Base-by-base conservation (phyloP, 2,888 invertebrate species). In the Agonum fuliginosum region DNA sequence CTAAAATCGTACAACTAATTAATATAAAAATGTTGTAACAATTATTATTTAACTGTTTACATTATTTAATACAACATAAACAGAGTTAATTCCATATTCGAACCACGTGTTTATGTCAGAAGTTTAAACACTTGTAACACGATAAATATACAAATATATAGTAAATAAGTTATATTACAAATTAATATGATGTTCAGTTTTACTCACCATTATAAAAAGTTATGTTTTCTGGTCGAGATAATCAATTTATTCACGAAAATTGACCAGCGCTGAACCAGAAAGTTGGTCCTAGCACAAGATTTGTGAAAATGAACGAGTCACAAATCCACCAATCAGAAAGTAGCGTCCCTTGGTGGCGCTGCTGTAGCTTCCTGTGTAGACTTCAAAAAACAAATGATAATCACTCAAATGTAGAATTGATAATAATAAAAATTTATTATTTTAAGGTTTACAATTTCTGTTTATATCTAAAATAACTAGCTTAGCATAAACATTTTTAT, bases 191-290 rank as follows among this genome's bases (percentile, higher is more conserved):
- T 3, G 4, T 10, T 51, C 27, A 34, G n/a, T 20, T 24, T 27
- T 48, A 82, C 86, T 89, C 87, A 92, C 92, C 92, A 92, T 92
- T 84, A 87, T 90, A 81, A 86, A 85, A 85, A 85, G 86, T 80
- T 69, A 71, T 74, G 75, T 81, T 89, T 88, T 87, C 91, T 93
- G 95, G 94, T 93, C 95, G 95, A 95, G 95, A 86, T 95, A 93
- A 93, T 93, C 94, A 92, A 91, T 89, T 91, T 90, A 84, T 83
- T 81, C 80, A 78, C 85, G 41, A 84, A 89, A 92, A 92, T 91
- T 92, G 94, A 93, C 90, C 94, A 95, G 95, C 95, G 95, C 95
- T 95, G 95, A 95, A 95, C 95, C 95, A 93, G 93, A 83, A 78
- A 78, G 27, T 67, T 10, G 73, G 73, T 72, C 20, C 43, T 17